Evolutionary conservation across 2,888 invertebrate genomes (phyloP).

Genomic region (Bedellia somnulentella): DNA sequence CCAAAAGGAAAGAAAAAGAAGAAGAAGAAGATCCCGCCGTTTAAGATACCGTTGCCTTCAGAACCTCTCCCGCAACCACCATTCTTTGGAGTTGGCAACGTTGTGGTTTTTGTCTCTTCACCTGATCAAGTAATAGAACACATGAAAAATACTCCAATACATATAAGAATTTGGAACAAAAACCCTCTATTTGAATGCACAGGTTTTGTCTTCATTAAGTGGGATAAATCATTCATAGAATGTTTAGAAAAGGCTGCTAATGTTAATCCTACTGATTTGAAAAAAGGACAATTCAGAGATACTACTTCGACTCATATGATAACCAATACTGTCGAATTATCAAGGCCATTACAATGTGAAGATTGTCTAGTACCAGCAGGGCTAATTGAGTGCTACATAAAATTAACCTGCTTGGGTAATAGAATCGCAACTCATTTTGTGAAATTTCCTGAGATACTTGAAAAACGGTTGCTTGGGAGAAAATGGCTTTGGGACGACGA

Average conservation of each 20-base stretch:
- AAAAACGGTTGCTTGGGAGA: slow-evolving; percentile 39
- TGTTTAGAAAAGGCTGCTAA: slow-evolving; percentile 30
- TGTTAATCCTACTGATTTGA: slow-evolving; percentile 38
- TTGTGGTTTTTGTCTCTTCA: slow-evolving; percentile 40
- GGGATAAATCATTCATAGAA: slow-evolving; percentile 41
- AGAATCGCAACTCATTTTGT: slow-evolving; percentile 37
- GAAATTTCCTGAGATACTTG: slow-evolving; percentile 36
- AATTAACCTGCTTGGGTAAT: slow-evolving; percentile 40
- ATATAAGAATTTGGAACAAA: slow-evolving; percentile 47
- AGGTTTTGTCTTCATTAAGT: slow-evolving; percentile 34
- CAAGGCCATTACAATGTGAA: slow-evolving; percentile 35
- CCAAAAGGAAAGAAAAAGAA: slow-evolving; percentile 17
- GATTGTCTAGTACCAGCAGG: slow-evolving; percentile 47
- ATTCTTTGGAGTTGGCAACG: slow-evolving; percentile 46
- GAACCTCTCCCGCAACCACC: slow-evolving; percentile 50
- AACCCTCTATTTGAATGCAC: slow-evolving; percentile 41
- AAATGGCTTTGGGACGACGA: slow-evolving; percentile 42
- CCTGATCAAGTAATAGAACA: slow-evolving; percentile 39
- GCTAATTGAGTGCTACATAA: slow-evolving; percentile 37
- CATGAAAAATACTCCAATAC: slow-evolving; percentile 35
- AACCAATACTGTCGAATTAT: slow-evolving; percentile 37
- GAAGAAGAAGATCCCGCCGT: slow-evolving; percentile 12
- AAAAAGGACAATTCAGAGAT: slow-evolving; percentile 36
- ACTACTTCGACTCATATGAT: slow-evolving; percentile 34
- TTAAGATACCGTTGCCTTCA: slow-evolving; percentile 33